phyloP scores from a whole-genome alignment of 2,797 vertebrate species.

The Megalops cyprinoides region DNA sequence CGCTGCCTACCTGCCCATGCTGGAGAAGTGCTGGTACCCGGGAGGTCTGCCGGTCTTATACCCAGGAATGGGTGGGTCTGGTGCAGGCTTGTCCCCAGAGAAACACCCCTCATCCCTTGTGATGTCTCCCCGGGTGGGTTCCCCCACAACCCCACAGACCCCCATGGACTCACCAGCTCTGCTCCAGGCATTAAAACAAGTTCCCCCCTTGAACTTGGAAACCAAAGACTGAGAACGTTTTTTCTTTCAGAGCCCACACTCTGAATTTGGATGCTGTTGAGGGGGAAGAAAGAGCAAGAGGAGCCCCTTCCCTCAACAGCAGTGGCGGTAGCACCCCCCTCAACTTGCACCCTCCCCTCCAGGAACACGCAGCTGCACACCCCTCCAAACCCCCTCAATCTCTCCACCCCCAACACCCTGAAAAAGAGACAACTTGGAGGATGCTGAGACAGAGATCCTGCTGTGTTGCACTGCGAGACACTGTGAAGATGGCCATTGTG shows the following conservation, averaged over 20 bases:
- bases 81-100: conserved; percentile 76
- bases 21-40: conserved; percentile 96
- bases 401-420: neutral
- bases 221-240: conserved; percentile 86
- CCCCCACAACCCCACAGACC: conserved; percentile 73
- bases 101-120: conserved; percentile 78
- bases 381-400: neutral
- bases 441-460: conserved; percentile 26
- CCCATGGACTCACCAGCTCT: conserved; percentile 83
- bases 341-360: neutral
- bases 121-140: conserved; percentile 84
- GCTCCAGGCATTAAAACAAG: conserved; percentile 89
- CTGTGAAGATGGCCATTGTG: conserved; percentile 65
- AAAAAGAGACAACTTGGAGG: neutral
- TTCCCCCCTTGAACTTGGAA: conserved; percentile 85
- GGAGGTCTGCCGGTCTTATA: conserved; percentile 86
- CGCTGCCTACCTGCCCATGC: conserved; percentile 91
- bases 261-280: conserved; percentile 7
- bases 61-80: conserved; percentile 78
- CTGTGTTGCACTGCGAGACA: conserved; percentile 56
- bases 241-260: neutral
- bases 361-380: conserved; percentile 35
- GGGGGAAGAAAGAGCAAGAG: conserved; percentile 44
- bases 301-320: conserved; percentile 37
- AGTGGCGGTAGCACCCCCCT: conserved; percentile 32